Evolutionary conservation across 2,113 vertebrate genomes (phyloP).

Genomic region (Lophura nycthemera): DNA sequence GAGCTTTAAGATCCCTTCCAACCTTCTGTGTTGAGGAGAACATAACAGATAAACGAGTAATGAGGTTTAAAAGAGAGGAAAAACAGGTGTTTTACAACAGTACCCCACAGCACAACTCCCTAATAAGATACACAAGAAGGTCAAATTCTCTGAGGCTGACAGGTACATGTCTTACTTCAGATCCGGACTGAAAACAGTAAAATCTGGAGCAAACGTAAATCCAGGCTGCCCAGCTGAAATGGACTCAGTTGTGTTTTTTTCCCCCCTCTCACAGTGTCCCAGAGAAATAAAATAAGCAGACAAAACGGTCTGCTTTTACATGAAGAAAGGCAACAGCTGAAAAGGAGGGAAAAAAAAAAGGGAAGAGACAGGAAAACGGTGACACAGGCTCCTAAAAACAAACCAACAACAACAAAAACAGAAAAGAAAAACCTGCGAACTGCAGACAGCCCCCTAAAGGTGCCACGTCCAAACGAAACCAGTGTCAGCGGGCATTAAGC

Average conservation of each 20-base stretch:
- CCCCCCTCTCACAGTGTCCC: no score
- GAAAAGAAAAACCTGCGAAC: neutral
- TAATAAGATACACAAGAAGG: neutral
- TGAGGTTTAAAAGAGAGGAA: neutral
- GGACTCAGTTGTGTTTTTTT: fast-evolving
- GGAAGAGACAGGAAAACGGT: neutral
- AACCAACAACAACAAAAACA: fast-evolving
- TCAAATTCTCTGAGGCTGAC: neutral
- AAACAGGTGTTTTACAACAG: neutral
- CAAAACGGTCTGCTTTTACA: neutral
- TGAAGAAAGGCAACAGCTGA: neutral
- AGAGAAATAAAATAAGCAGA: neutral
- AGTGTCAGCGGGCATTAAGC: neutral
- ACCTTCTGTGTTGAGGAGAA: neutral
- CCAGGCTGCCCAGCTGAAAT: neutral
- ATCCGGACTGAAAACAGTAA: neutral
- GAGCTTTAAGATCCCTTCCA: neutral
- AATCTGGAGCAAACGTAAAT: neutral
- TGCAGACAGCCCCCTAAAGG: no score
- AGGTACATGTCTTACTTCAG: neutral
- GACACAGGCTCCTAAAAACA: neutral
- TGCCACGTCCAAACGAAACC: neutral
- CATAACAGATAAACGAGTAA: fast-evolving
- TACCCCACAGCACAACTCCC: neutral
- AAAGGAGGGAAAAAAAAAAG: fast-evolving